Conservation (phyloP, 1,140 invertebrate genomes). For the Eurytemora carolleeae region DNA sequence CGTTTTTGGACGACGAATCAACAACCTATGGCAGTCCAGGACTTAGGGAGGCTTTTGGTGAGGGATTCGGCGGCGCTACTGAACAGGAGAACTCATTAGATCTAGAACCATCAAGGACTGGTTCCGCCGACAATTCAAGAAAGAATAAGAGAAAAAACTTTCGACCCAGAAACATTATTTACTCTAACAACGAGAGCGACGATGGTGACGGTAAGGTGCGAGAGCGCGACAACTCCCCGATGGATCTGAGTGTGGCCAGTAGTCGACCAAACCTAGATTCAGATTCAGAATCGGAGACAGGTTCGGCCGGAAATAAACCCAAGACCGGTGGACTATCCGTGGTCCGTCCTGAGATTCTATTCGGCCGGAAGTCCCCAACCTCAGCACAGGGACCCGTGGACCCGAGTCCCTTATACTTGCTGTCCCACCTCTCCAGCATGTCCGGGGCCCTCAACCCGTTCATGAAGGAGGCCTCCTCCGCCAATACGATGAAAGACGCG, state of each 20-base stretch:
- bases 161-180: slow-evolving; percentile 36
- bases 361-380: too few species aligned
- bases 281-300: not conserved
- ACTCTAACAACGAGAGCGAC: slow-evolving; percentile 28
- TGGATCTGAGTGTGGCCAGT: not conserved
- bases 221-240: slow-evolving; percentile 23
- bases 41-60: too few species aligned
- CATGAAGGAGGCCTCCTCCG: not conserved
- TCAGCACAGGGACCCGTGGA: too few species aligned
- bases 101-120: not conserved
- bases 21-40: too few species aligned
- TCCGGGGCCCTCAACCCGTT: not conserved
- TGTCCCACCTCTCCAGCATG: not conserved
- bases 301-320: not conserved
- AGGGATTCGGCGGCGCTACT: too few species aligned
- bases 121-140: not conserved
- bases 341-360: not conserved
- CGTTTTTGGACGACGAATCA: too few species aligned
- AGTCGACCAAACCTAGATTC: not conserved
- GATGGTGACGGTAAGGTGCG: not conserved
- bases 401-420: not conserved
- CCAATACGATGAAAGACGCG: slow-evolving; percentile 10
- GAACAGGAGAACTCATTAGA: too few species aligned
- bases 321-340: not conserved
- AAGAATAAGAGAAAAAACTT: slow-evolving; percentile 44